Evolutionary conservation across 2,797 vertebrate genomes (phyloP).

Genomic region (Sitta carolinensis): DNA sequence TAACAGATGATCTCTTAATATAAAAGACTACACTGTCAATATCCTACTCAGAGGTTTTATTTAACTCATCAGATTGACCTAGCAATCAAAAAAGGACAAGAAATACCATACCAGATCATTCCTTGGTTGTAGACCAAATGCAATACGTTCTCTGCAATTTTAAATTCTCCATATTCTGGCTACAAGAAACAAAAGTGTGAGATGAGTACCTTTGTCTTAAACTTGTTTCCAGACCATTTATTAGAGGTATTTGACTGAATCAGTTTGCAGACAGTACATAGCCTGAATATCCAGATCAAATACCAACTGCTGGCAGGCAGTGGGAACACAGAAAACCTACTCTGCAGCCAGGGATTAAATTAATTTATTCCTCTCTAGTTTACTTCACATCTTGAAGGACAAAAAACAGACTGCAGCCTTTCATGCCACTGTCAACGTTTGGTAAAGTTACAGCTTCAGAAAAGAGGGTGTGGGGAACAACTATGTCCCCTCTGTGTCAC

Average conservation of each 20-base stretch:
- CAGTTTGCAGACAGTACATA: background rate
- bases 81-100: background rate
- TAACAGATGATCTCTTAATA: background rate
- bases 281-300: background rate
- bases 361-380: background rate
- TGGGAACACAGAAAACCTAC: background rate
- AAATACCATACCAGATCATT: conserved; percentile 95
- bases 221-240: background rate
- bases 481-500: background rate
- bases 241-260: background rate
- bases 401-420: background rate
- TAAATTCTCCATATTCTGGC: conserved; percentile 99
- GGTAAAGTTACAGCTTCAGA: background rate
- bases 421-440: background rate
- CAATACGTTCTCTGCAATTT: conserved; percentile 97
- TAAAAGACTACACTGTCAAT: background rate
- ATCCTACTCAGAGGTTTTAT: background rate
- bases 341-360: background rate
- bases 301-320: background rate
- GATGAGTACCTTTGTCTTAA: background rate
- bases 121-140: conserved; percentile 98
- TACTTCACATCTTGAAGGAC: background rate
- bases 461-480: background rate
- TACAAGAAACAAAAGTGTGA: conserved; percentile 54
- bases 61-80: background rate